Evolutionary conservation across 1,140 invertebrate species (phyloP).

Genomic region (Delia radicum): DNA sequence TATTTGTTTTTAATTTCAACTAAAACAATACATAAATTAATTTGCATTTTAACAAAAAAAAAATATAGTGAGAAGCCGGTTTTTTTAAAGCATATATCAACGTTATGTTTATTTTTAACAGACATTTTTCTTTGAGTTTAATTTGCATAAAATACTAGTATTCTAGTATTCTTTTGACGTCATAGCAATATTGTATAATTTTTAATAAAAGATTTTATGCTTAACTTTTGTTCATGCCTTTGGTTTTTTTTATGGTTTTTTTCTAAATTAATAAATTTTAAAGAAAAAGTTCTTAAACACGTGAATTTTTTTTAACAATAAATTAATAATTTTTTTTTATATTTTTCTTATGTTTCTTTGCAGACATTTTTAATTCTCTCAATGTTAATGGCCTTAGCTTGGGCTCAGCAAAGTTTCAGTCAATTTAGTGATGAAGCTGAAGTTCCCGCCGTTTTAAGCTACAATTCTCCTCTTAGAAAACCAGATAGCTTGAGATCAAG

Average conservation of each 20-base stretch:
- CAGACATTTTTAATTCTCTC: slow-evolving; percentile 2
- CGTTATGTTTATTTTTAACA: neutral
- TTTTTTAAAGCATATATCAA: neutral
- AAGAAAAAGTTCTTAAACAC: neutral
- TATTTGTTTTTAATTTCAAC: no score
- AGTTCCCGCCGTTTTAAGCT: slow-evolving; percentile 45
- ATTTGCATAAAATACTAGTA: neutral
- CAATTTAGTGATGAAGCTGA: slow-evolving; percentile 38
- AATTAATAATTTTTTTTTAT: neutral
- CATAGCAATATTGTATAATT: neutral
- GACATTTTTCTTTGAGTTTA: slow-evolving; percentile 4
- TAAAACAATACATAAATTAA: no score
- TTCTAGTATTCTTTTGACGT: neutral
- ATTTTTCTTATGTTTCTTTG: neutral
- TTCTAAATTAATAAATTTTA: no score
- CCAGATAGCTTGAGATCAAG: slow-evolving; percentile 45
- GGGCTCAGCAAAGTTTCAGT: slow-evolving; percentile 22
- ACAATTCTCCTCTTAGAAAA: slow-evolving; percentile 42
- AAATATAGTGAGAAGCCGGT: neutral
- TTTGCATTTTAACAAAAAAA: neutral
- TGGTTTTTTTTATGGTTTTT: no score
- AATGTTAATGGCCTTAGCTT: neutral
- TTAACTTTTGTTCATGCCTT: neutral
- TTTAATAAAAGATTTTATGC: neutral
- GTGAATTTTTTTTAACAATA: neutral